These are phyloP conservation scores for Chinchilla lanigera DNA, from an alignment of 2,113 vertebrate species.

Conservation along the genomic window DNA sequence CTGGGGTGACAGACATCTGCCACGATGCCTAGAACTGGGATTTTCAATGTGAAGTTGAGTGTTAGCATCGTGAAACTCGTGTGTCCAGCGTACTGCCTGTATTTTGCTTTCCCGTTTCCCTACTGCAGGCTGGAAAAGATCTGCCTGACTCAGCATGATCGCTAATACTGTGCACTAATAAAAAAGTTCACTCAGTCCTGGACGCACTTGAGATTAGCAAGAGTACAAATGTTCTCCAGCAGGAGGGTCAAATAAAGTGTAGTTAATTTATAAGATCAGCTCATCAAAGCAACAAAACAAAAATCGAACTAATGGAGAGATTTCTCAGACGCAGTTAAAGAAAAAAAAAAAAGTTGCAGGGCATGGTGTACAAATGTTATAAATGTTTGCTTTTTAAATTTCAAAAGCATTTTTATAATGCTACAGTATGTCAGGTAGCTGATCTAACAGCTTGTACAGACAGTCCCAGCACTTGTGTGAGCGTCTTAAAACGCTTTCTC, in stretches of 20 bases:
- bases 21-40: neutral
- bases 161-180: neutral
- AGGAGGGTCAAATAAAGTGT: neutral
- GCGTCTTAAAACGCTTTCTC: neutral
- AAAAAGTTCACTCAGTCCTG: neutral
- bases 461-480: neutral
- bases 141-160: neutral
- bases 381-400: neutral
- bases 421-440: neutral
- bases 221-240: neutral
- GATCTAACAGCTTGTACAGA: neutral
- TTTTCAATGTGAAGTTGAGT: neutral
- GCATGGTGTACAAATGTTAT: neutral
- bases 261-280: conserved; percentile 28
- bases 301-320: neutral
- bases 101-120: neutral
- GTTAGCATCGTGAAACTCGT: neutral
- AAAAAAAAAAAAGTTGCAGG: conserved; percentile 10
- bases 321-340: neutral
- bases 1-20: neutral
- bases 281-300: neutral
- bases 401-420: neutral
- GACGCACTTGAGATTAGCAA: neutral
- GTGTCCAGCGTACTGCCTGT: neutral
- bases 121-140: conserved; percentile 15